Conservation (phyloP, 1,140 invertebrate species). For the Megathymus violae region DNA sequence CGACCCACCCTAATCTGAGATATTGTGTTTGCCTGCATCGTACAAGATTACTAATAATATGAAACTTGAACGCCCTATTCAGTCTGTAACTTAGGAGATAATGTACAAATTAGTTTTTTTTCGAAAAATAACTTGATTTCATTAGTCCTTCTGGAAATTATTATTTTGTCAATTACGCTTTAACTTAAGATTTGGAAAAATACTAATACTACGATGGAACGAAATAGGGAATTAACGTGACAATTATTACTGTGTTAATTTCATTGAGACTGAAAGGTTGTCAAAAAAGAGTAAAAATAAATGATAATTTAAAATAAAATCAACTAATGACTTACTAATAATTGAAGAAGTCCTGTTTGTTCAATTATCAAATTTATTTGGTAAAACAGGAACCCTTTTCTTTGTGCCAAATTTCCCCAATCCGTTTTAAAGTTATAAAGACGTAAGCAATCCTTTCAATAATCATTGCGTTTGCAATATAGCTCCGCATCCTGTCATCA, state of each 20-base stretch:
- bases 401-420: constrained; percentile 20
- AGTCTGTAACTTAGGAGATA: too few relatives aligned
- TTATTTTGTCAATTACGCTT: too few relatives aligned
- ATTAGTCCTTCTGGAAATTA: too few relatives aligned
- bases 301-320: too few relatives aligned
- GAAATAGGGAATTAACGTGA: too few relatives aligned
- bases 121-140: too few relatives aligned
- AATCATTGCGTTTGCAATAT: constrained; percentile 55
- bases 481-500: constrained; percentile 52
- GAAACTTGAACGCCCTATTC: constrained; percentile 41
- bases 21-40: constrained; percentile 61
- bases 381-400: constrained; percentile 12
- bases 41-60: constrained; percentile 54
- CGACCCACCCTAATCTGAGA: constrained; percentile 61
- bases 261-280: too few relatives aligned
- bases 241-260: too few relatives aligned
- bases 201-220: too few relatives aligned
- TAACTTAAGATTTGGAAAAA: too few relatives aligned
- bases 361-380: constrained; percentile 8
- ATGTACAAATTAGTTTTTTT: too few relatives aligned
- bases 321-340: neutral
- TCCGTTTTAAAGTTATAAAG: constrained; percentile 27
- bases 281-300: too few relatives aligned
- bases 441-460: constrained; percentile 41
- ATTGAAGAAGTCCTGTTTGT: neutral